Percentiles rank a stretch among this genome's conserved stretches.
These are phyloP conservation scores for Ahaetulla prasina DNA, from an alignment of 2,113 vertebrate genomes.

Conservation along the genomic window DNA sequence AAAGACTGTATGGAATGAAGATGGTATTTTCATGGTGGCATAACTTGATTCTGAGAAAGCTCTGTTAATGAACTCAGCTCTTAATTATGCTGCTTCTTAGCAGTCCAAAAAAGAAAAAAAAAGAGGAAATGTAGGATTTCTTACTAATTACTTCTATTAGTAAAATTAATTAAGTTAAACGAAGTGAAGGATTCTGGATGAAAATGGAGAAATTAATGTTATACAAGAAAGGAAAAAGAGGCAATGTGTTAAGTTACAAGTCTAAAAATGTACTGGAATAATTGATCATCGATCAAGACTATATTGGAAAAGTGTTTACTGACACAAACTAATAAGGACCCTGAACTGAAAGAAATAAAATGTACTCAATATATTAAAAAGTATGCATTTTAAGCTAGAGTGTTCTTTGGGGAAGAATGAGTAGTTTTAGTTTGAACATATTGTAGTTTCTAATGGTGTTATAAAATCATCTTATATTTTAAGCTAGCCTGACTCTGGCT, in stretches of 20 bases:
- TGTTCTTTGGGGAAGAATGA: neutral
- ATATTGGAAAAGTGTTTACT: neutral
- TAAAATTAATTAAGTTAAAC: conserved; percentile 36
- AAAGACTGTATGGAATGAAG: neutral
- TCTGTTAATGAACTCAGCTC: conserved; percentile 41
- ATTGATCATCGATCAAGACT: conserved; percentile 14
- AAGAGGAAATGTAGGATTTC: conserved; percentile 45
- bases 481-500: neutral
- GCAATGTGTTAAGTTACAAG: conserved; percentile 37
- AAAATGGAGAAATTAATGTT: conserved; percentile 39
- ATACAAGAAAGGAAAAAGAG: conserved; percentile 39
- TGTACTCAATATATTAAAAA: neutral
- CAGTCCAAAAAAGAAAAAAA: neutral
- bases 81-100: conserved; percentile 36
- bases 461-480: neutral
- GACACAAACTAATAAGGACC: neutral
- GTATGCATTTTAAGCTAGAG: neutral
- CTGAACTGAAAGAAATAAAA: neutral
- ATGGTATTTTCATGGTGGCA: conserved; percentile 33
- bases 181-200: conserved; percentile 45
- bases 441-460: neutral
- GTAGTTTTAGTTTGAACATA: neutral
- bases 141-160: conserved; percentile 45
- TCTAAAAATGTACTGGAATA: conserved; percentile 49
- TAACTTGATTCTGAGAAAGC: conserved; percentile 43